Percentiles rank a stretch among this genome's conserved stretches.
Evolutionary conservation across 1,140 invertebrate genomes (phyloP).

Genomic region (Delia radicum): DNA sequence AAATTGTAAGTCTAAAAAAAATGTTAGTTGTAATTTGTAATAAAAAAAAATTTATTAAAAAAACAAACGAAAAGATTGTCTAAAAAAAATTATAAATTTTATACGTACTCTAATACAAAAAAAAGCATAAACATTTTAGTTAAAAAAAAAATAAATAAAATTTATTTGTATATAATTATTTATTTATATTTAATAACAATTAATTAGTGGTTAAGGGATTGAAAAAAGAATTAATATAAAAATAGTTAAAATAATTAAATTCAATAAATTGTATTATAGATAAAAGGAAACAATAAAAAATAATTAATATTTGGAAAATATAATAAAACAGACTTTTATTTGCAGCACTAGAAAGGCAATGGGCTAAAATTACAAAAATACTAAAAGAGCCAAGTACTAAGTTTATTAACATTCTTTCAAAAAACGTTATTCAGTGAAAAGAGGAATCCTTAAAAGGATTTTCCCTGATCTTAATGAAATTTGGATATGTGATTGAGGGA

Average conservation of each 20-base stretch:
- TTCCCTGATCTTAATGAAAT: too few relatives aligned
- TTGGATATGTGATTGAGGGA: too few relatives aligned
- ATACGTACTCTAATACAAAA: neutral
- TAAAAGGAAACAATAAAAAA: neutral
- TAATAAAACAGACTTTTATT: neutral
- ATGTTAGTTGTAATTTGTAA: neutral
- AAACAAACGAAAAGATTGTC: neutral
- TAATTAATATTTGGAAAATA: neutral
- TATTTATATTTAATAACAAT: neutral
- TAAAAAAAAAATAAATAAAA: neutral
- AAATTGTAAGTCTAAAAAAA: neutral
- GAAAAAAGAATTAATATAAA: neutral
- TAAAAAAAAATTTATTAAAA: neutral
- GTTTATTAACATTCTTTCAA: too few relatives aligned
- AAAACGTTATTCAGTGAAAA: too few relatives aligned
- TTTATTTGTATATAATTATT: neutral
- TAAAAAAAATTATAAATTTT: neutral
- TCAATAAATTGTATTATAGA: neutral
- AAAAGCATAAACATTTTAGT: neutral
- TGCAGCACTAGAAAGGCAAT: too few relatives aligned
- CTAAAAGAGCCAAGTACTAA: too few relatives aligned
- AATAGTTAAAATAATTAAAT: constrained; percentile 2
- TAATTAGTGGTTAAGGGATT: neutral
- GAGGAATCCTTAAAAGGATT: too few relatives aligned
- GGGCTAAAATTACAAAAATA: too few relatives aligned